Base-by-base conservation (phyloP, 2,797 vertebrate genomes). In the Catharus ustulatus region DNA sequence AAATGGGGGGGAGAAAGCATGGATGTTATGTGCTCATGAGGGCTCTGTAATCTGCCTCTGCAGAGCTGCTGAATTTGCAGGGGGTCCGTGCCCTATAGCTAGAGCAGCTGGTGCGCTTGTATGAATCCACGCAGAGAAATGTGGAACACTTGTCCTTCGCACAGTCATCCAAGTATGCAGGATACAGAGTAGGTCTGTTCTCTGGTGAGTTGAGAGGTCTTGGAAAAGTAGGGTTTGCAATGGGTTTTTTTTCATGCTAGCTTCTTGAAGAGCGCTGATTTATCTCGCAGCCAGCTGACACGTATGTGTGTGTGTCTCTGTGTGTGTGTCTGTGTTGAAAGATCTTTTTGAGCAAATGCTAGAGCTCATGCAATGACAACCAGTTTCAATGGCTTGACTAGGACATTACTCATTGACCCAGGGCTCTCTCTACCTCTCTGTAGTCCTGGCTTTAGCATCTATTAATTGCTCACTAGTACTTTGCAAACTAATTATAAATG, bases 121-220 rank as follows among this genome's bases (percentile, higher is more conserved):
- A 26, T 95, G 96, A 96, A 97, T 97, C 95, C 94, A 82, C 79
- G 77, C 93, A 95, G 93, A 86, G 96, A 94, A 96, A 96, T 93
- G 97, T 87, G 93, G 94, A 96, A 97, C 74, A 52, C 96, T 95
- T 97, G 94, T 96, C 95, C 96, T 91, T 93, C 80, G 90, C 94
- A 92, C 94, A 96, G 87, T 94, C 95, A 96, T 97, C 96, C 96
- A 94, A 97, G 89, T 93, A 94, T 66, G 93, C 94, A 94, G 94
- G 93, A 93, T 94, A 78, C 81, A 89, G 96, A 96, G 79, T 88
- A 96, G 94, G 95, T 97, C 95, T 97, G 96, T 96, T 97, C 95
- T 92, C 84, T 94, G 92, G 82, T 91, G 96, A 96, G 94, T 94
- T 91, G 95, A 96, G 94, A 94, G 92, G 95, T 97, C 94, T 92